Evolutionary conservation across 2,113 vertebrate genomes (phyloP).

Genomic region (Oreotragus oreotragus): DNA sequence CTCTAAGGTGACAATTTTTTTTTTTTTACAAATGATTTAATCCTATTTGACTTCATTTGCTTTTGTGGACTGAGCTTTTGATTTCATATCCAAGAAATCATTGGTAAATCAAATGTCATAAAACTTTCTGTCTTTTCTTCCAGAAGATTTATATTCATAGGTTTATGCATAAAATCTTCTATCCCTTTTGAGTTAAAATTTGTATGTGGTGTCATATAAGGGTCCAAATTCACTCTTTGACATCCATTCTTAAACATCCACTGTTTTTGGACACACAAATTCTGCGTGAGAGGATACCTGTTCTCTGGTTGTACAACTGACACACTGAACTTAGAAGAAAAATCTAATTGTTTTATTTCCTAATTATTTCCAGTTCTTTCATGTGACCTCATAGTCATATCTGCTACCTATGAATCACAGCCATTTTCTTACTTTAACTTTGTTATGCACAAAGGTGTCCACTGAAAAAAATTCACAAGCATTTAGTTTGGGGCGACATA

Average conservation of each 20-base stretch:
- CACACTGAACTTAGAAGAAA: background rate
- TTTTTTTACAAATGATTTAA: background rate
- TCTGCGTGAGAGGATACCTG: background rate
- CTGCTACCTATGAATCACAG: background rate
- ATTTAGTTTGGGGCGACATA: background rate
- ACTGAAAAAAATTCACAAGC: background rate
- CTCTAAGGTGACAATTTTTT: background rate
- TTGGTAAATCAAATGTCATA: background rate
- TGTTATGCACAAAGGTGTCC: background rate
- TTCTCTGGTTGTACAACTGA: background rate
- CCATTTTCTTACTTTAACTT: background rate
- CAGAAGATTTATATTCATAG: too few species aligned
- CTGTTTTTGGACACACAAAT: background rate
- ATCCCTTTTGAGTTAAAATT: too few species aligned
- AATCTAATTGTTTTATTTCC: background rate
- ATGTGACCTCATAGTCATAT: background rate
- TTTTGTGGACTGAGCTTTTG: background rate
- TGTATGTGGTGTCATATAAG: background rate
- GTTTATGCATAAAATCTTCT: too few species aligned
- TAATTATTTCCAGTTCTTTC: background rate
- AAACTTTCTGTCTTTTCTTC: background rate
- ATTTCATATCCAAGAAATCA: too few species aligned
- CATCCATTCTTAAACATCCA: background rate
- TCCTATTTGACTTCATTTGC: background rate
- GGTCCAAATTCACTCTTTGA: background rate